phyloP scores from a whole-genome alignment of 2,888 invertebrate species.

The Theristus sp. region DNA sequence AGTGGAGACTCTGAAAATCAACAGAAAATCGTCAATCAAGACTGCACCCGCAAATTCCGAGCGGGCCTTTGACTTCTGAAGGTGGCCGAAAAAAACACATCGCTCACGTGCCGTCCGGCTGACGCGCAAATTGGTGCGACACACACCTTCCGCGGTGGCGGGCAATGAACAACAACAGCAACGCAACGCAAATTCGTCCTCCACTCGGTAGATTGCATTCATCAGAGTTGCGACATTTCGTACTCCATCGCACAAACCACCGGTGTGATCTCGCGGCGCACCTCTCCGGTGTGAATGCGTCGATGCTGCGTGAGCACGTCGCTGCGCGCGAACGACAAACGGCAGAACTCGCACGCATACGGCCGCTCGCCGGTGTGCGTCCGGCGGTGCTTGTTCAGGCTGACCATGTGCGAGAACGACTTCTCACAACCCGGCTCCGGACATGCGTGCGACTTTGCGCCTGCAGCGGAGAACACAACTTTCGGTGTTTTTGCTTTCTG shows the following conservation, averaged over 20 bases:
- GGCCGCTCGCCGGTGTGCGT: not conserved
- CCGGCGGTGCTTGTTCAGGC: not conserved
- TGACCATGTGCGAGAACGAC: not conserved
- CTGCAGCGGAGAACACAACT: too few relatives aligned
- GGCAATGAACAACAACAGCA: not conserved
- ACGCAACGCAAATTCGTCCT: not conserved
- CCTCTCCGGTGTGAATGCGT: not conserved
- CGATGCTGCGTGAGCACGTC: not conserved
- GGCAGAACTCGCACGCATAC: not conserved
- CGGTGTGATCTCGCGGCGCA: too few relatives aligned
- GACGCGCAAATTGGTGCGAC: too few relatives aligned
- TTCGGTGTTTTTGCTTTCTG: too few relatives aligned
- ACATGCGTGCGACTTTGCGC: too few relatives aligned
- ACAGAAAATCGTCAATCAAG: not conserved
- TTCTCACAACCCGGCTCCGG: not conserved
- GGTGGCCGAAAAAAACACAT: too few relatives aligned
- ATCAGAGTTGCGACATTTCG: too few relatives aligned
- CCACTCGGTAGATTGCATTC: not conserved
- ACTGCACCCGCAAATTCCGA: too few relatives aligned
- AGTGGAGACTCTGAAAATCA: not conserved
- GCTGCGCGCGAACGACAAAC: not conserved
- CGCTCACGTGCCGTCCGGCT: too few relatives aligned
- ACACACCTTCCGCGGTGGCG: too few relatives aligned
- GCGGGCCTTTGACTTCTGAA: too few relatives aligned
- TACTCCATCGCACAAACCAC: too few relatives aligned